Evolutionary conservation across 2,888 invertebrate genomes (phyloP).

Genomic region (Stratiomys singularior): DNA sequence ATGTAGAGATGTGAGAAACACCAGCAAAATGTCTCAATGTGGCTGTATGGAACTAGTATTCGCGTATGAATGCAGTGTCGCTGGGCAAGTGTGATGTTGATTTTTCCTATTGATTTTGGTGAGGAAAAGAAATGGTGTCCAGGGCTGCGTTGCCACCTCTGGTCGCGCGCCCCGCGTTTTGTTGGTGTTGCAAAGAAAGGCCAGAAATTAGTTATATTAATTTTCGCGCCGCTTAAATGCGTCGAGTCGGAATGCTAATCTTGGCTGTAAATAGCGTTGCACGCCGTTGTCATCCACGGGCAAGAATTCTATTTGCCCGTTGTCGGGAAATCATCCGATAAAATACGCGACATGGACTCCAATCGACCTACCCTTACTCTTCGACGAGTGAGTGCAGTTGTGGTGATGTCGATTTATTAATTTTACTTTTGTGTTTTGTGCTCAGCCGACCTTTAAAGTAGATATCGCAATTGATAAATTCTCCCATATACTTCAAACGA

Average conservation of each 20-base stretch:
- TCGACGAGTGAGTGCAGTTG: not conserved
- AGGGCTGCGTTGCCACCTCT: not conserved
- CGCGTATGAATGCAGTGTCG: not conserved
- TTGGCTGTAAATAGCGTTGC: not conserved
- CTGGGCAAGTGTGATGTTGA: slow-evolving; percentile 20
- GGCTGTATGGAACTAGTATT: not conserved
- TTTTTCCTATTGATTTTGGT: slow-evolving; percentile 38
- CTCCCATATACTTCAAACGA: too few relatives aligned
- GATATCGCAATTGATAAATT: not conserved
- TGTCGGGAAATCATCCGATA: too few relatives aligned
- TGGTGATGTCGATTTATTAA: not conserved
- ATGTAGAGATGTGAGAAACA: not conserved
- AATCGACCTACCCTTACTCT: too few relatives aligned
- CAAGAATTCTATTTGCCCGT: too few relatives aligned
- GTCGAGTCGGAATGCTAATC: not conserved
- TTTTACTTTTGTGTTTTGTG: slow-evolving; percentile 15
- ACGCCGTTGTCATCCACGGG: not conserved
- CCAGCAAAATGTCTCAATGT: slow-evolving; percentile 18
- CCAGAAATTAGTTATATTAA: not conserved
- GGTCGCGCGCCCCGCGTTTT: not conserved
- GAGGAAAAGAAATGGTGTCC: slow-evolving; percentile 16
- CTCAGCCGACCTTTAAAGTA: slow-evolving; percentile 7
- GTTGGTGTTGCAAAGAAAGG: slow-evolving; percentile 5
- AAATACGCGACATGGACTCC: too few relatives aligned
- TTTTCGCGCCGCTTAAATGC: not conserved